phyloP scores from a whole-genome alignment of 2,113 vertebrate species.

The Pomatostomus ruficeps region DNA sequence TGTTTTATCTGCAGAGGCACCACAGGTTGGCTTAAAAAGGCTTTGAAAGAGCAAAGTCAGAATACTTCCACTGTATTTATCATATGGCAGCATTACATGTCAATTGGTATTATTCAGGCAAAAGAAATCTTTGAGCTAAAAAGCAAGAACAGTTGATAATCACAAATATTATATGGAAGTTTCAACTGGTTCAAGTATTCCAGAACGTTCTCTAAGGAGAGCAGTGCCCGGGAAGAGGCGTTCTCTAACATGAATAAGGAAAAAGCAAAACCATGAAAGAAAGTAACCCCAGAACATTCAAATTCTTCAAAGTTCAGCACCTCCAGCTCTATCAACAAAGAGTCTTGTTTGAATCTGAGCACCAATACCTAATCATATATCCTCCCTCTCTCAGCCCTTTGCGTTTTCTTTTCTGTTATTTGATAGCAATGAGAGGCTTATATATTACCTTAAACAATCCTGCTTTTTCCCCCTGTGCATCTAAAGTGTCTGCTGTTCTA shows the following conservation, averaged over 20 bases:
- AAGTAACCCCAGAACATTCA: background rate
- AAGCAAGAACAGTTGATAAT: background rate
- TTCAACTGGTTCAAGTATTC: background rate
- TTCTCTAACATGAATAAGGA: background rate
- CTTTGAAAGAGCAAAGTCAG: background rate
- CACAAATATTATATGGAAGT: background rate
- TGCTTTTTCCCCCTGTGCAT: background rate
- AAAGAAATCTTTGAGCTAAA: background rate
- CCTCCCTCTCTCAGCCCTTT: background rate
- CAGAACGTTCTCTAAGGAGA: background rate
- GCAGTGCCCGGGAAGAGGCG: background rate
- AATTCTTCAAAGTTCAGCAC: background rate
- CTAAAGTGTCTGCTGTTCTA: background rate
- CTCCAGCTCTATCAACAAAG: constrained; percentile 16
- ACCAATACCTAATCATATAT: background rate
- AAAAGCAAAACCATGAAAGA: background rate
- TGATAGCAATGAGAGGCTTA: background rate
- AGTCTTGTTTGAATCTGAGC: constrained; percentile 25
- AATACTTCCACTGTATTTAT: background rate
- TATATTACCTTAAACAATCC: background rate
- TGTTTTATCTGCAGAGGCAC: background rate
- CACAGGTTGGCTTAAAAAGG: background rate
- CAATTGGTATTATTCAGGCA: background rate
- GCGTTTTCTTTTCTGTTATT: background rate
- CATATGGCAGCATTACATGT: background rate